Percentiles rank a stretch among this genome's conserved stretches.
phyloP scores from a whole-genome alignment of 2,888 invertebrate species.

The Merodon equestris region DNA sequence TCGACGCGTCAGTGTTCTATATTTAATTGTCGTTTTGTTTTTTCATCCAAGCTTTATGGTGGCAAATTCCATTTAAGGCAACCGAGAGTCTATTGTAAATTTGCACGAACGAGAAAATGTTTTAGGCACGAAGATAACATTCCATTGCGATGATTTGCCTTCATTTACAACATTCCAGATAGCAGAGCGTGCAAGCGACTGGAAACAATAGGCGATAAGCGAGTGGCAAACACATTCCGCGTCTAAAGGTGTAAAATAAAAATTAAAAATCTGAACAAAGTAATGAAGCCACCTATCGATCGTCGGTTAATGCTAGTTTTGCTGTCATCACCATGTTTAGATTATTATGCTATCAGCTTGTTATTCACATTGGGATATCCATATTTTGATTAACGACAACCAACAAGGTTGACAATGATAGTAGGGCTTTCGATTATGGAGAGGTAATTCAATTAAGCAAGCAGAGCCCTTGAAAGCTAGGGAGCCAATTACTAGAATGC shows the following conservation, averaged over 20 bases:
- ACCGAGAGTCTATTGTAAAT: constrained; percentile 38
- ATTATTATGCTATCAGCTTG: too few relatives aligned
- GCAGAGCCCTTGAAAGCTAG: too few relatives aligned
- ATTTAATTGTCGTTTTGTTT: constrained; percentile 1
- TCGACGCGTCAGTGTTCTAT: neutral
- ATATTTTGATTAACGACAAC: too few relatives aligned
- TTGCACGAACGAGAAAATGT: constrained; percentile 34
- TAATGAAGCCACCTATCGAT: too few relatives aligned
- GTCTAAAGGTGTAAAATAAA: constrained; percentile 36
- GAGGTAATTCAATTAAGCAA: too few relatives aligned
- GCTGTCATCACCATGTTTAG: too few relatives aligned
- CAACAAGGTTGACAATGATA: too few relatives aligned
- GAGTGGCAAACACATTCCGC: constrained; percentile 36
- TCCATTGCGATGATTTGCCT: constrained; percentile 47
- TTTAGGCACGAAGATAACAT: constrained; percentile 56
- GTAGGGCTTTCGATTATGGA: too few relatives aligned
- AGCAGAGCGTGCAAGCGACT: constrained; percentile 31
- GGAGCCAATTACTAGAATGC: too few relatives aligned
- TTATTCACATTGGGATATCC: too few relatives aligned
- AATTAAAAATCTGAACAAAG: constrained; percentile 4
- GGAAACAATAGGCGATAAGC: constrained; percentile 49
- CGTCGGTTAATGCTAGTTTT: too few relatives aligned
- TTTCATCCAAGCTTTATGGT: neutral
- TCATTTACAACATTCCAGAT: constrained; percentile 40
- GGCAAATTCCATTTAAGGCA: constrained; percentile 32